phyloP scores from a whole-genome alignment of 2,113 vertebrate species.

The Malurus cyaneus region DNA sequence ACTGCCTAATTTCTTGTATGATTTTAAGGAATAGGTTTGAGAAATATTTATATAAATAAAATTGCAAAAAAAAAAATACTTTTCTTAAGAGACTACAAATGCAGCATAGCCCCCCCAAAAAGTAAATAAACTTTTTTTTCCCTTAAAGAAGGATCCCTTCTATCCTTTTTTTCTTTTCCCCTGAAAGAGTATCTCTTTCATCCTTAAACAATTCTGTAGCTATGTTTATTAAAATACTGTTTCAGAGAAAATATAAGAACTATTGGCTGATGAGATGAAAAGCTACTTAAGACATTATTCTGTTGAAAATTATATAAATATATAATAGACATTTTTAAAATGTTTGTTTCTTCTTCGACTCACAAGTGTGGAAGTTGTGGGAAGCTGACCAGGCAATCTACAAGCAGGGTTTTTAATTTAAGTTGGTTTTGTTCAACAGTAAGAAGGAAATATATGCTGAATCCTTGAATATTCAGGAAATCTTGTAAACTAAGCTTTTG shows the following conservation, averaged over 20 bases:
- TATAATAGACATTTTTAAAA: not conserved
- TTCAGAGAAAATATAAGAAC: not conserved
- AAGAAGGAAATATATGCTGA: not conserved
- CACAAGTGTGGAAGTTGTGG: not conserved
- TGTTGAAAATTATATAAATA: not conserved
- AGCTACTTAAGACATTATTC: not conserved
- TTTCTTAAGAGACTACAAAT: not conserved
- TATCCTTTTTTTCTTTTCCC: not conserved
- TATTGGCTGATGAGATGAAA: not conserved
- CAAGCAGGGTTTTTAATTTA: not conserved
- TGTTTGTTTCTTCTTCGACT: not conserved
- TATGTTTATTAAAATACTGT: not conserved
- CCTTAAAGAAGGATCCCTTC: not conserved
- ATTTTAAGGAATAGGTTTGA: not conserved
- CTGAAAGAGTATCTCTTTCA: not conserved
- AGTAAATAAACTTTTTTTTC: not conserved
- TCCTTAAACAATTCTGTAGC: not conserved
- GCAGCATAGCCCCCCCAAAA: not conserved
- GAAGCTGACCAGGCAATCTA: not conserved
- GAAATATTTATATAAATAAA: not conserved
- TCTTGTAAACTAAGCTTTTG: conserved; percentile 10
- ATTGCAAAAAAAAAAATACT: not conserved
- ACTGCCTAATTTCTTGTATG: not conserved
- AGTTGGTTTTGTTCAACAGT: not conserved
- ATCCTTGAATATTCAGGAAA: conserved; percentile 27